A percentile compares a stretch with the other conserved stretches of the same genome.
These are phyloP conservation scores for Bombus picipes DNA, from an alignment of 1,140 invertebrate genomes.

Conservation along the genomic window DNA sequence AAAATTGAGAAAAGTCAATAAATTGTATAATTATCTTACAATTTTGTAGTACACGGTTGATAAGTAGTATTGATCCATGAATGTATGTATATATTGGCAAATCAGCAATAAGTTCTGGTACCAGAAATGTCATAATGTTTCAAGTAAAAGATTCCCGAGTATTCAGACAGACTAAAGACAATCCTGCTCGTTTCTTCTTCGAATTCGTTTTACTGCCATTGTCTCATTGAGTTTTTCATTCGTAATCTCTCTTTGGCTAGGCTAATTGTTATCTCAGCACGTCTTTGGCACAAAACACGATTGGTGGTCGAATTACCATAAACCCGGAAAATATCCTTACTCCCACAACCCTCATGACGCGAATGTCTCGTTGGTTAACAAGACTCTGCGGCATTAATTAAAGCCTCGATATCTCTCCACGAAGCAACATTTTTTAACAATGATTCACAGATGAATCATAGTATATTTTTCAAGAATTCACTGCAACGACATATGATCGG, in stretches of 20 bases:
- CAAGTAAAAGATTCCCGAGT: background rate
- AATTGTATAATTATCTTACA: too few species aligned
- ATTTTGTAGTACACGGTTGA: too few species aligned
- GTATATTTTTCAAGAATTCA: background rate
- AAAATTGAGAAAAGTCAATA: too few species aligned
- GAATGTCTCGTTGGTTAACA: background rate
- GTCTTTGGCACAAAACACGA: background rate
- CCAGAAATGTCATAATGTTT: background rate
- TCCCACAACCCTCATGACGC: too few species aligned
- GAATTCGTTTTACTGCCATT: conserved; percentile 17
- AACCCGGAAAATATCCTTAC: background rate
- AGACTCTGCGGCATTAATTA: background rate
- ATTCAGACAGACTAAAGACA: background rate
- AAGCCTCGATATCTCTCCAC: background rate
- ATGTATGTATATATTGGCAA: background rate
- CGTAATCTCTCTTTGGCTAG: conserved; percentile 5
- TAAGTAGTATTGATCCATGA: background rate
- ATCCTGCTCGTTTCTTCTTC: conserved; percentile 16
- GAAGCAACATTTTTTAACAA: background rate
- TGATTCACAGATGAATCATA: background rate
- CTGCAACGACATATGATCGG: background rate
- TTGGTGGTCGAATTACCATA: background rate
- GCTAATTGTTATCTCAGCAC: background rate
- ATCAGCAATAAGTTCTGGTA: background rate
- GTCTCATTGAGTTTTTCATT: background rate